Percentiles rank a stretch among this genome's conserved stretches.
These are phyloP conservation scores for Rhizomys pruinosus DNA, from an alignment of 2,113 vertebrate species.

Conservation along the genomic window DNA sequence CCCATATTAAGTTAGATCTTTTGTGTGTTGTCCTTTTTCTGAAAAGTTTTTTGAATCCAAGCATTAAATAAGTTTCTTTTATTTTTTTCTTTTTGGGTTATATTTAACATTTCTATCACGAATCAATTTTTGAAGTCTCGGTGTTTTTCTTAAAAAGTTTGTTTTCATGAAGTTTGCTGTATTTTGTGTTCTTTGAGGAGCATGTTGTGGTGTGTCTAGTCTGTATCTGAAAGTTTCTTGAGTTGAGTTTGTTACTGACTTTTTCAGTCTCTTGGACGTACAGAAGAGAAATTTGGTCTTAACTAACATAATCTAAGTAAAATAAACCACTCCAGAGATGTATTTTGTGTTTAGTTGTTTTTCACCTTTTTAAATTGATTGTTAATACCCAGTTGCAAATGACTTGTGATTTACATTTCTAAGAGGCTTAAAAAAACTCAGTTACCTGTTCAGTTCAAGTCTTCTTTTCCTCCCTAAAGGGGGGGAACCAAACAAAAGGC, in stretches of 20 bases:
- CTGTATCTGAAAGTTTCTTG: conserved; percentile 54
- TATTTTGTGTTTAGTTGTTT: not conserved
- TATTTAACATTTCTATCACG: conserved; percentile 65
- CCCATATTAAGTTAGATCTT: conserved; percentile 64
- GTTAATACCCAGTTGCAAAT: conserved; percentile 31
- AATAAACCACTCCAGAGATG: conserved; percentile 15
- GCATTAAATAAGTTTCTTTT: conserved; percentile 55
- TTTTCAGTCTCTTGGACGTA: conserved; percentile 71
- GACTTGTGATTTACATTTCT: conserved; percentile 57
- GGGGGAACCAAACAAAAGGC: conserved; percentile 7
- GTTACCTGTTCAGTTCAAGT: conserved; percentile 8
- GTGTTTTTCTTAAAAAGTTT: conserved; percentile 72
- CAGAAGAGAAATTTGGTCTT: conserved; percentile 77
- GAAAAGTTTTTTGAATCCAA: conserved; percentile 56
- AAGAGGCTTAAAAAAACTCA: conserved; percentile 35
- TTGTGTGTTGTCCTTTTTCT: conserved; percentile 56
- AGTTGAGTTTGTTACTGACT: conserved; percentile 67
- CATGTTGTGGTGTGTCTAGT: conserved; percentile 39
- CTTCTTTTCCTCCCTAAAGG: not conserved
- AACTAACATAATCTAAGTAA: conserved; percentile 58
- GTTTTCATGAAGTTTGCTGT: conserved; percentile 69
- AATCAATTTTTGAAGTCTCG: conserved; percentile 66
- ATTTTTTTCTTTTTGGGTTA: not conserved
- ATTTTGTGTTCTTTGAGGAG: conserved; percentile 68
- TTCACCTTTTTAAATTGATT: conserved; percentile 44